phyloP scores from a whole-genome alignment of 2,797 vertebrate species.

The Eutrigla gurnardus region DNA sequence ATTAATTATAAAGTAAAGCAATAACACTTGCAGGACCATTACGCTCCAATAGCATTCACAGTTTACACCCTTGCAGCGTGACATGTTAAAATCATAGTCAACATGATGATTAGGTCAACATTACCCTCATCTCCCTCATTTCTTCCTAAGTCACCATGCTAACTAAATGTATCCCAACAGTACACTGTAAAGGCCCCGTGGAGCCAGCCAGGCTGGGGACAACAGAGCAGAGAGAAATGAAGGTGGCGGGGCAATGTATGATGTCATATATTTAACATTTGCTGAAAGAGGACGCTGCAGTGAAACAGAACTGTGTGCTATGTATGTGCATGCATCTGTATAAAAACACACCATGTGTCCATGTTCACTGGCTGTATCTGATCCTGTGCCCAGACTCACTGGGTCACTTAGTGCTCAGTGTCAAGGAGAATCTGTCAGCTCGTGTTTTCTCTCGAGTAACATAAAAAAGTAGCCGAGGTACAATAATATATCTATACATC shows the following conservation, averaged over 20 bases:
- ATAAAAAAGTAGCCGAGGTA: neutral
- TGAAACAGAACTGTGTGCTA: conserved; percentile 4
- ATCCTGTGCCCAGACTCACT: conserved; percentile 55
- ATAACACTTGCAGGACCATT: conserved; percentile 54
- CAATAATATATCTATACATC: neutral
- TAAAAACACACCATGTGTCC: conserved; percentile 8
- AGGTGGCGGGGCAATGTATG: neutral
- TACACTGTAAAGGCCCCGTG: neutral
- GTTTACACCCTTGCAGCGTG: conserved; percentile 57
- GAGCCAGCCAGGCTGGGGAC: neutral
- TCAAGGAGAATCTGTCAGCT: conserved; percentile 21
- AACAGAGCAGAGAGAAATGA: conserved; percentile 8
- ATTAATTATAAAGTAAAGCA: conserved; percentile 48
- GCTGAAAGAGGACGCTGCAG: neutral
- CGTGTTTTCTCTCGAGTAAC: conserved; percentile 4
- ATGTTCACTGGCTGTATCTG: conserved; percentile 48
- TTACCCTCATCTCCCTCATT: neutral
- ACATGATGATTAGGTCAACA: conserved; percentile 20
- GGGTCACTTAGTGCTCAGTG: conserved; percentile 55
- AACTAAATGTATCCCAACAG: neutral
- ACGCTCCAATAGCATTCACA: conserved; percentile 58
- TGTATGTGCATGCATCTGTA: neutral
- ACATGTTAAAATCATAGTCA: conserved; percentile 52
- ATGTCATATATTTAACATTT: neutral
- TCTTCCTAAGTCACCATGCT: neutral